These are phyloP conservation scores for Ennomos quercinarius DNA, from an alignment of 2,888 invertebrate genomes.

Conservation along the genomic window DNA sequence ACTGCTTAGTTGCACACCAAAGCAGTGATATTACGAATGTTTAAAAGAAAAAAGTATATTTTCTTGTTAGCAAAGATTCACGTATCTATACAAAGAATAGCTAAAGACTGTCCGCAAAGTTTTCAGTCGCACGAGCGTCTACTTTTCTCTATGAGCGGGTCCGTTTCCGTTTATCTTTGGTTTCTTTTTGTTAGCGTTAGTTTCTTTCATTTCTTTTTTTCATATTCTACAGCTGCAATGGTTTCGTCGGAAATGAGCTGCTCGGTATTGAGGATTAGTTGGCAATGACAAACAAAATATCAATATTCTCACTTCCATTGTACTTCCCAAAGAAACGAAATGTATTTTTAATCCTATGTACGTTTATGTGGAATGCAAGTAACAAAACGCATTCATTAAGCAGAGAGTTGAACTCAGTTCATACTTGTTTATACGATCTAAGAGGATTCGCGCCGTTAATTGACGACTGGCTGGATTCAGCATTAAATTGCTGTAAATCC, in stretches of 20 bases:
- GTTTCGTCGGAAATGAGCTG: conserved; percentile 59
- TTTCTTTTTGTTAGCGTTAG: conserved; percentile 72
- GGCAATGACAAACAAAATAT: conserved; percentile 39
- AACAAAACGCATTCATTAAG: conserved; percentile 31
- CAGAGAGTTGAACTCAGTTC: conserved; percentile 19
- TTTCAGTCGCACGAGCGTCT: conserved; percentile 72
- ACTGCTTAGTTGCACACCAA: conserved; percentile 1
- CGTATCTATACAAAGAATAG: conserved; percentile 61
- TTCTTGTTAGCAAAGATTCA: conserved; percentile 57
- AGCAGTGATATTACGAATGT: conserved; percentile 1
- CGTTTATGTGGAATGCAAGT: conserved; percentile 8
- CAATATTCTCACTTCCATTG: conserved; percentile 30
- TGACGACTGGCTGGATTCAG: conserved; percentile 75
- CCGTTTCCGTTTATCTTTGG: conserved; percentile 82
- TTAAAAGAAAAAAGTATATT: conserved; percentile 31
- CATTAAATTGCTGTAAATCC: conserved; percentile 84
- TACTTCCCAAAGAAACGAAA: conserved; percentile 25
- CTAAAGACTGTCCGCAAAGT: conserved; percentile 69
- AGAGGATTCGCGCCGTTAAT: conserved; percentile 71
- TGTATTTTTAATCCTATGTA: conserved; percentile 18
- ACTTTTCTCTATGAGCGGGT: conserved; percentile 79
- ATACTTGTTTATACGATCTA: conserved; percentile 52
- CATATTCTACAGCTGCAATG: conserved; percentile 72
- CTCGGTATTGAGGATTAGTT: conserved; percentile 45
- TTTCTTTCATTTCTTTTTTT: conserved; percentile 73